A percentile compares a stretch with the other conserved stretches of the same genome.
Conservation (phyloP, 2,113 vertebrate genomes). For the Origma solitaria region DNA sequence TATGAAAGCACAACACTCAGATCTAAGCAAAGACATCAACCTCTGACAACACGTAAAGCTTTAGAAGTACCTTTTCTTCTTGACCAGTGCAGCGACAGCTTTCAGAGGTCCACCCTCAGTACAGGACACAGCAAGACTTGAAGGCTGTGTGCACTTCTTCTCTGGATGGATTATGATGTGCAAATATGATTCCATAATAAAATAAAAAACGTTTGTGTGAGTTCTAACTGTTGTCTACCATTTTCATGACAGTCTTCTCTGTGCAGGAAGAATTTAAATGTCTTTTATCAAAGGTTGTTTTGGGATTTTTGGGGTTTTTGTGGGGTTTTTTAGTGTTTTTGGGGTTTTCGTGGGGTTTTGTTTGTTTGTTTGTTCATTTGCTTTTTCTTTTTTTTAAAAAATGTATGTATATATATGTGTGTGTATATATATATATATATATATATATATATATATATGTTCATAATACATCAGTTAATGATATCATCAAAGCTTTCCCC, state of each 20-base stretch:
- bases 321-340: too few species aligned
- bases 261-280: neutral
- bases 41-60: neutral
- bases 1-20: neutral
- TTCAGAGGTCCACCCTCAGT: neutral
- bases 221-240: neutral
- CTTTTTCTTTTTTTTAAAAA: neutral
- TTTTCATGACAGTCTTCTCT: neutral
- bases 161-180: neutral
- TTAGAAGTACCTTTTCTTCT: neutral
- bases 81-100: neutral
- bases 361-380: too few species aligned
- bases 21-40: neutral
- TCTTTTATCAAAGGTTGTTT: neutral
- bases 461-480: neutral
- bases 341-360: too few species aligned
- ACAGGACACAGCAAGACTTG: neutral
- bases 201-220: neutral
- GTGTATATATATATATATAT: neutral
- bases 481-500: neutral
- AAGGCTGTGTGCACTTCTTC: neutral
- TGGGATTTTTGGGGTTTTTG: too few species aligned
- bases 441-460: neutral
- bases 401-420: neutral
- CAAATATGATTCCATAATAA: neutral